phyloP scores from a whole-genome alignment of 1,140 invertebrate species.

The Papilio aristodemus region DNA sequence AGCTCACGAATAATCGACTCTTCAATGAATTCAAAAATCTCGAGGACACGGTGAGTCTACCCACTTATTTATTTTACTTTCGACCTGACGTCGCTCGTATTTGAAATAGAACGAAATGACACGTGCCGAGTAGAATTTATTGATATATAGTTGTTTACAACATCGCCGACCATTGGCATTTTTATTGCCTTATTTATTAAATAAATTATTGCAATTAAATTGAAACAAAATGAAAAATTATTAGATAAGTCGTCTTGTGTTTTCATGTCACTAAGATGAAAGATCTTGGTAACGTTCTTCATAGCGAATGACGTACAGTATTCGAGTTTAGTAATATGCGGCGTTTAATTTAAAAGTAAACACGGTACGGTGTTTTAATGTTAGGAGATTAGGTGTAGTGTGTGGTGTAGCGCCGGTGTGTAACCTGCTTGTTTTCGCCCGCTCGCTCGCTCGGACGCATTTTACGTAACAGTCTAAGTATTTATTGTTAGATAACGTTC shows the following conservation, averaged over 20 bases:
- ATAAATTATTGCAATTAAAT: neutral
- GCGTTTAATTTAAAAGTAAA: conserved; percentile 30
- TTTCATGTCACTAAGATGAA: neutral
- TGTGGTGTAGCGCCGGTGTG: conserved; percentile 6
- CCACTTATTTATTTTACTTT: conserved; percentile 35
- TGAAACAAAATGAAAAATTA: neutral
- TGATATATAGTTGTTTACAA: conserved; percentile 17
- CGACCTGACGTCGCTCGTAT: conserved; percentile 13
- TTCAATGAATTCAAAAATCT: conserved; percentile 66
- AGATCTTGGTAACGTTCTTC: neutral
- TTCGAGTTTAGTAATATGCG: conserved; percentile 6
- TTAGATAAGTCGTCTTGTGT: neutral
- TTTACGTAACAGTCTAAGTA: conserved; percentile 36
- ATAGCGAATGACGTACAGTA: neutral
- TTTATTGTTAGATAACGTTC: conserved; percentile 44
- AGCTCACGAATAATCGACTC: conserved; percentile 59
- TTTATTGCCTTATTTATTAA: conserved; percentile 13
- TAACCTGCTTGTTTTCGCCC: neutral
- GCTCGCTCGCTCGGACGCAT: conserved; percentile 9
- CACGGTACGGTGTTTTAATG: conserved; percentile 22
- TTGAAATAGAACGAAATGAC: conserved; percentile 34
- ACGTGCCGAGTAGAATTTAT: conserved; percentile 10
- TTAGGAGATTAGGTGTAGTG: conserved; percentile 6
- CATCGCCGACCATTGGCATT: neutral
- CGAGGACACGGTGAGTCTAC: conserved; percentile 67